Percentiles rank a stretch among this genome's conserved stretches.
phyloP scores from a whole-genome alignment of 2,797 vertebrate genomes.

The Fratercula arctica region DNA sequence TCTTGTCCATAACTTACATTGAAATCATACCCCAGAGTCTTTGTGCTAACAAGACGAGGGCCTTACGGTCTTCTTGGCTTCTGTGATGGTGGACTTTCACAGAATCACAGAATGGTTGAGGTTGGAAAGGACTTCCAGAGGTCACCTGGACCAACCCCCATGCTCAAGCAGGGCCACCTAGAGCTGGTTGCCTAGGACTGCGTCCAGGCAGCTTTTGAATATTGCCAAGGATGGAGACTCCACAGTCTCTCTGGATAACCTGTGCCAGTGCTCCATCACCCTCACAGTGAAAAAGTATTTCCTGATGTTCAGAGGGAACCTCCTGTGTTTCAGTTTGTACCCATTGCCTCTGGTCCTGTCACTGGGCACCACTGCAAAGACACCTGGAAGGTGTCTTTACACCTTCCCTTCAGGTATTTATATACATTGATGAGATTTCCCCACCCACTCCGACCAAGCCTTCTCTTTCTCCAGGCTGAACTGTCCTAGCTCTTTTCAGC shows the following conservation, averaged over 20 bases:
- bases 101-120: background rate
- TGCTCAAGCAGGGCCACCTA: background rate
- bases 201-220: background rate
- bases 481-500: background rate
- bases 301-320: background rate
- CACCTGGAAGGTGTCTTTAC: no score
- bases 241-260: background rate
- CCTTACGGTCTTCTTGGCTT: background rate
- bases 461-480: background rate
- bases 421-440: background rate
- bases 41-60: background rate
- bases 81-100: background rate
- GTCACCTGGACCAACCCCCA: background rate
- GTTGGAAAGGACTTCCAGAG: background rate
- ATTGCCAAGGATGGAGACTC: background rate
- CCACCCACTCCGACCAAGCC: background rate
- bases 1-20: background rate
- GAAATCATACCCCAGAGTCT: background rate
- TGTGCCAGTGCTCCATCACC: background rate
- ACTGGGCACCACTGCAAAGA: background rate
- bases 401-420: background rate
- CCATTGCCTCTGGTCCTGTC: background rate
- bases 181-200: background rate
- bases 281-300: background rate
- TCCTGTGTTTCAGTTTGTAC: background rate